These are phyloP conservation scores for Anthopleura xanthogrammica DNA, from an alignment of 92 coral and sea anemone species.

Conservation along the genomic window DNA sequence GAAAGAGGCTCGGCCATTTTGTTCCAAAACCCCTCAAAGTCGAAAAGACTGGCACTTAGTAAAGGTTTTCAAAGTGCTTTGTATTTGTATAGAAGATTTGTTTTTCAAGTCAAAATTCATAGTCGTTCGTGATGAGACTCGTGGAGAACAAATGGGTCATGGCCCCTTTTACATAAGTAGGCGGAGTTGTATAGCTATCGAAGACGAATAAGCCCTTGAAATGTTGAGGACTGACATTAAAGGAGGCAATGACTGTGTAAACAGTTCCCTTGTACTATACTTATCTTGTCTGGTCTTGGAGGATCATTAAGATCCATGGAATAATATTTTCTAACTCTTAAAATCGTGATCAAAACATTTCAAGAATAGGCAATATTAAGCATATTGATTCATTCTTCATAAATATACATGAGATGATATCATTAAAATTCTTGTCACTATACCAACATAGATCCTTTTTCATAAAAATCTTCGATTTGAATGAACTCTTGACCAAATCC, in stretches of 20 bases:
- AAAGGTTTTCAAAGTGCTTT: neutral
- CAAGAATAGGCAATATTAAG: neutral
- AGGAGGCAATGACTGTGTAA: slow-evolving; percentile 9
- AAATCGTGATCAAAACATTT: neutral
- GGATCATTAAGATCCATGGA: neutral
- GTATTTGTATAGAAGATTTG: neutral
- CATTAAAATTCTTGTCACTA: neutral
- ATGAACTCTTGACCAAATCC: neutral
- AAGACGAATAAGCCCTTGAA: slow-evolving; percentile 7
- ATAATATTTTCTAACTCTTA: neutral
- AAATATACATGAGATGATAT: neutral
- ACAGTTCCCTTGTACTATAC: neutral
- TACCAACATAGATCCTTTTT: neutral
- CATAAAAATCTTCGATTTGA: neutral
- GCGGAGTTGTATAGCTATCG: slow-evolving; percentile 17
- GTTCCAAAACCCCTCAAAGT: neutral
- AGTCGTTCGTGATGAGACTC: neutral
- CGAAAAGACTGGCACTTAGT: neutral
- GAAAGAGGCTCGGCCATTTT: neutral
- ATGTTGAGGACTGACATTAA: slow-evolving; percentile 9
- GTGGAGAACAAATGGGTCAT: slow-evolving; percentile 12
- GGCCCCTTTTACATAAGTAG: slow-evolving; percentile 19
- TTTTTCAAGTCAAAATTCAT: neutral
- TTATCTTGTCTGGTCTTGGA: neutral
- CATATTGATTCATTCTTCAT: neutral